phyloP scores from a whole-genome alignment of 2,888 invertebrate species.

The Galerucella calmariensis region DNA sequence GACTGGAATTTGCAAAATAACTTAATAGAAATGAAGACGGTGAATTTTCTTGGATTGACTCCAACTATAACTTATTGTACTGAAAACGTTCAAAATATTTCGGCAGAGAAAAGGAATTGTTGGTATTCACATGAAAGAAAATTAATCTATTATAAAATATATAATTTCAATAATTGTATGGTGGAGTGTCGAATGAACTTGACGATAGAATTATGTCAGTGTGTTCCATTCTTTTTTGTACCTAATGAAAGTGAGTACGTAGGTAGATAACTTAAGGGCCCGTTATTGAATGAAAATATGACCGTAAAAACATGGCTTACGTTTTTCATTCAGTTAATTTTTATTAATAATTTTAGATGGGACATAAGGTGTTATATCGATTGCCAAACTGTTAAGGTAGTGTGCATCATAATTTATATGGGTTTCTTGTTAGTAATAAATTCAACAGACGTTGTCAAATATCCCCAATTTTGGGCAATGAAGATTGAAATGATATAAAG shows the following conservation, averaged over 20 bases:
- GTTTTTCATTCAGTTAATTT: too few relatives aligned
- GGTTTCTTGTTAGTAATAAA: too few relatives aligned
- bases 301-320: too few relatives aligned
- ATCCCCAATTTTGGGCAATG: too few relatives aligned
- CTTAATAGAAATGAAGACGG: constrained; percentile 69
- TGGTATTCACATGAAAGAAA: constrained; percentile 70
- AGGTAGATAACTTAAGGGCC: too few relatives aligned
- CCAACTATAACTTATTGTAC: constrained; percentile 75
- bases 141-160: constrained; percentile 62
- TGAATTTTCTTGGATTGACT: constrained; percentile 72
- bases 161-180: constrained; percentile 76
- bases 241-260: constrained; percentile 60
- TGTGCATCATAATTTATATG: too few relatives aligned
- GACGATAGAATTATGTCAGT: constrained; percentile 68
- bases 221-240: constrained; percentile 71
- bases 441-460: too few relatives aligned
- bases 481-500: too few relatives aligned
- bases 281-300: too few relatives aligned
- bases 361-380: too few relatives aligned
- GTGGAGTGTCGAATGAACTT: constrained; percentile 68
- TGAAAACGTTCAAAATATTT: constrained; percentile 66
- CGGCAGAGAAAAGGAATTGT: constrained; percentile 68
- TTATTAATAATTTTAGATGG: too few relatives aligned
- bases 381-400: too few relatives aligned
- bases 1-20: constrained; percentile 72